Base-by-base conservation (phyloP, 35 echinoderm and acorn worm species). In the Anneissia japonica region DNA sequence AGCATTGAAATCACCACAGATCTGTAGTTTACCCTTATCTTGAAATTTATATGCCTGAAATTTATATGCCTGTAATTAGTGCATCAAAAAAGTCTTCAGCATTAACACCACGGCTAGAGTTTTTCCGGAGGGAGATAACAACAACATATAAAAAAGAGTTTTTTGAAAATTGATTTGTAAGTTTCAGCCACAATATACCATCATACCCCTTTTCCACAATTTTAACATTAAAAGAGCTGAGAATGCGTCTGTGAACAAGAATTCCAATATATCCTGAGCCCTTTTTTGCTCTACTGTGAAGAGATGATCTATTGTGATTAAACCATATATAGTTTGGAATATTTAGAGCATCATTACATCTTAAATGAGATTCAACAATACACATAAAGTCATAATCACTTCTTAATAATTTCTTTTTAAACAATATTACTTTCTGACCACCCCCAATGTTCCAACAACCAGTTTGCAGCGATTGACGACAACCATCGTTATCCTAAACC, bases 51-150 rank as follows among this genome's bases (percentile, higher is more conserved):
- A 78, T n/a, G n/a, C n/a, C n/a, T n/a, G n/a, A n/a, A n/a, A n/a
- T n/a, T n/a, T n/a, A n/a, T 23, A 78, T 33, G 26, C 76, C 76
- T 29, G 31, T 29, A 78, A 78, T 14, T n/a, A n/a, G n/a, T n/a
- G n/a, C n/a, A n/a, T n/a, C n/a, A 78, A 78, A 78, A 78, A 78
- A 14, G 11, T 78, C 76, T 78, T 78, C 76, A 78, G 26, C 76
- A 31, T 16, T 14, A 14, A 23, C 76, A 14, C 76, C 76, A 29
- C 76, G 26, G 76, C 76, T 78, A 14, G 76, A 78, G 76, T n/a
- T 78, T 78, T 78, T 78, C 31, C 34, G 55, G 55, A 72, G 55
- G 55, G 13, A 72, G n/a, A n/a, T 72, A 72, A 72, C 13, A 13
- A 72, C 11, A 11, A 78, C 76, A 78, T 78, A 78, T 78, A 78